Evolutionary conservation across 2,113 vertebrate species (phyloP), one percentile per base, ranked within the genome.

Genomic region (Catagonus wagneri): DNA sequence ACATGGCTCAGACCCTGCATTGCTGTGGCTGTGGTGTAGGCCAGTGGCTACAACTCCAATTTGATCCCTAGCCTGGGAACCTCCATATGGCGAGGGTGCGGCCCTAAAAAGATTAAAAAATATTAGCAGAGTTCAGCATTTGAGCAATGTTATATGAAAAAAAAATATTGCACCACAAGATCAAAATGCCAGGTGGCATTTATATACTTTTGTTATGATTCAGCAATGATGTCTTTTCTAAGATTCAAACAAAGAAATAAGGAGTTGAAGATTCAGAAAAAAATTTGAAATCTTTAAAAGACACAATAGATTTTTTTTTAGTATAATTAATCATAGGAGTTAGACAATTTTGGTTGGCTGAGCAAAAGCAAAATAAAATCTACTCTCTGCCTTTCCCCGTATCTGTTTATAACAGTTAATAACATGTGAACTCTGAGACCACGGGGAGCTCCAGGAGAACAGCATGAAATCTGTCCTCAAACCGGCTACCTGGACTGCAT

Each of bases 311-410:
- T 76, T 39, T 79, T 44, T 44, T n/a, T 78, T 96, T 58, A 29
- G n/a, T 89, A 50, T 56, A 87, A 14, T 92, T 80, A 97, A 92
- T 97, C 69, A 75, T 22, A 50, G 36, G 39, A 89, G 25, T 83
- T 94, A 61, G 56, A 61, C 4, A 83, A 32, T 78, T 89, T 60
- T 78, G 13, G 11, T 83, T 91, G 61, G 6, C 52, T 71, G 79
- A 93, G 34, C 19, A 86, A 90, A 50, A 93, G 17, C 4, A 19
- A 19, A 76, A 68, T 89, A 69, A 52, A 68, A 34, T 71, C 66
- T 56, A 50, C 8, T 68, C n/a, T 13, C 52, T 8, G 4, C 10
- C 7, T 85, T 68, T 65, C 61, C 25, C 50, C n/a, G 17, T 56
- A 17, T 76, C 75, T 74, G 10, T 50, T 87, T 19, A 0, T 60